phyloP scores from a whole-genome alignment of 2,888 invertebrate genomes.

The Thalpophila matura region DNA sequence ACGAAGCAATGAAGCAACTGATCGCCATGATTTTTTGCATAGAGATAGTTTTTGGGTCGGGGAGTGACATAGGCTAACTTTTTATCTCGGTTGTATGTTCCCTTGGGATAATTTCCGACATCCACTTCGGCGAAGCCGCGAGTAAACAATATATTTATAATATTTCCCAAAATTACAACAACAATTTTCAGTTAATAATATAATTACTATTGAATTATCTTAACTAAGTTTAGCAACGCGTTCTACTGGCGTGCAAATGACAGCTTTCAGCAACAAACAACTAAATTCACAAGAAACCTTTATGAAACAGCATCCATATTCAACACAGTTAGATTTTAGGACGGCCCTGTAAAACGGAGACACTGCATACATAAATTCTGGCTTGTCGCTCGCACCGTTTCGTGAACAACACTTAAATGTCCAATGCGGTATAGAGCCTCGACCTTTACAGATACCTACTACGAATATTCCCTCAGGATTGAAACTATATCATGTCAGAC shows the following conservation, averaged over 20 bases:
- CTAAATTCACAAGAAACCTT: conserved; percentile 22
- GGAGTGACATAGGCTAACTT: too few species aligned
- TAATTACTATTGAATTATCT: too few species aligned
- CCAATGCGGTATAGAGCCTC: conserved; percentile 18
- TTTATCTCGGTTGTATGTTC: too few species aligned
- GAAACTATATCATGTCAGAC: conserved; percentile 1
- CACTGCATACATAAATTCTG: conserved; percentile 43
- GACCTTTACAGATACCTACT: background rate
- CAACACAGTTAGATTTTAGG: conserved; percentile 40
- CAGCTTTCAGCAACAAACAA: conserved; percentile 12
- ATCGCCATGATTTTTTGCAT: too few species aligned
- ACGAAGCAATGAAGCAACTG: too few species aligned
- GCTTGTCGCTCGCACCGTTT: conserved; percentile 46
- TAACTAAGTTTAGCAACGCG: background rate
- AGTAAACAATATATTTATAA: too few species aligned
- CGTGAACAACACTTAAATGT: conserved; percentile 30
- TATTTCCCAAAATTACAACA: too few species aligned
- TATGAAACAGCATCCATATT: conserved; percentile 39
- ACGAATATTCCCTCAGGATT: conserved; percentile 8
- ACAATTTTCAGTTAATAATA: too few species aligned
- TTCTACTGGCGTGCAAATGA: too few species aligned
- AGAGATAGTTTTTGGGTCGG: too few species aligned
- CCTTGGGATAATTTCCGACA: too few species aligned
- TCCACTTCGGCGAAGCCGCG: too few species aligned
- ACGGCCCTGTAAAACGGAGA: conserved; percentile 17